phyloP scores from a whole-genome alignment of 2,888 invertebrate species.

The Melinaea menophilus region DNA sequence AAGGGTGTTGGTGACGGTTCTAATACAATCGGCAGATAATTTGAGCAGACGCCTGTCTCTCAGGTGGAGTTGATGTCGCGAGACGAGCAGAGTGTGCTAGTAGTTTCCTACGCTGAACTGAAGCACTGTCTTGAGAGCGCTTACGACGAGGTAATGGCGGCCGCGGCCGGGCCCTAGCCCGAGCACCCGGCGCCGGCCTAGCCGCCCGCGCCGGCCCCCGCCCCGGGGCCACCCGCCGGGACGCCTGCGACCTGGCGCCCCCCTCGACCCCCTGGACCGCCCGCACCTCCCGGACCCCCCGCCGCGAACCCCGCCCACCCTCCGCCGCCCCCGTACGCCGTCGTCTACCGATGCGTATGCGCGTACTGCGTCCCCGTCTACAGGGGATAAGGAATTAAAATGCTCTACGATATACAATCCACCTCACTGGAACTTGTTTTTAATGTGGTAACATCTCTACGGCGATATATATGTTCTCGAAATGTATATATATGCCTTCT shows the following conservation, averaged over 20 bases:
- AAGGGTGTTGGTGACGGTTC: too few relatives aligned
- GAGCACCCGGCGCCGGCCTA: constrained; percentile 19
- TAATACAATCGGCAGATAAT: too few relatives aligned
- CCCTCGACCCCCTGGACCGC: constrained; percentile 8
- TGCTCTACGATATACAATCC: not conserved
- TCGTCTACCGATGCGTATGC: constrained; percentile 12
- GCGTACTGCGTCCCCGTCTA: constrained; percentile 4
- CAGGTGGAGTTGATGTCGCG: constrained; percentile 96
- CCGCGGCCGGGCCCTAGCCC: constrained; percentile 27
- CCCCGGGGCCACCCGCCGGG: constrained; percentile 8
- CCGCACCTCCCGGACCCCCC: constrained; percentile 3
- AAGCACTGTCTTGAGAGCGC: constrained; percentile 96
- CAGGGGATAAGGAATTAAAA: constrained; percentile 1
- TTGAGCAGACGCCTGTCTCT: too few relatives aligned
- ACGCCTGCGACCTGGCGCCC: constrained; percentile 5
- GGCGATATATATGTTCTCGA: not conserved
- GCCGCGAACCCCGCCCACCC: constrained; percentile 7
- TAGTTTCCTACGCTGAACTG: constrained; percentile 96
- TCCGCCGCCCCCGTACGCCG: constrained; percentile 9
- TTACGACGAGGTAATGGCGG: constrained; percentile 86
- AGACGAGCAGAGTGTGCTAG: constrained; percentile 96
- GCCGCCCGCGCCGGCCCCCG: constrained; percentile 2
- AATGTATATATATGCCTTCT: too few relatives aligned
- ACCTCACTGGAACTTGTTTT: not conserved
- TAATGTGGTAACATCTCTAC: not conserved